Evolutionary conservation across 2,113 vertebrate genomes (phyloP), one percentile per base, ranked within the genome.

Genomic region (Scartelaos histophorus): DNA sequence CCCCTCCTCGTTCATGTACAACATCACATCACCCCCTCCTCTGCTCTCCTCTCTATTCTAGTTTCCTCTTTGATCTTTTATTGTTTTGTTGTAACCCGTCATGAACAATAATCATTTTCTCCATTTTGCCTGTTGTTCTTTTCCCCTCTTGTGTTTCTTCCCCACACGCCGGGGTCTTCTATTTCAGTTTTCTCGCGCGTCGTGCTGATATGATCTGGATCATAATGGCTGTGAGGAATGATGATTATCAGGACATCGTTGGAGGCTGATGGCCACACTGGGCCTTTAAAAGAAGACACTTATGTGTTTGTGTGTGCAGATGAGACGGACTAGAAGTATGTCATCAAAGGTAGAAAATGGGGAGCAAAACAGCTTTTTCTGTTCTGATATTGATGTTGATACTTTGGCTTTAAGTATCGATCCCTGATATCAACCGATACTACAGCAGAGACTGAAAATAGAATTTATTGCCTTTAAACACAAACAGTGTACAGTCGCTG

Each of bases 231-330:
- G 67, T 60, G 62, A 21, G 47, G 54, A 70, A 68, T 54, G 60
- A 82, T 71, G 58, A 72, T 77, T 79, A 87, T 85, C 74, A 67
- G 83, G 73, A 60, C 66, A 73, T 81, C 35, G 11, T 49, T 53
- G 54, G 69, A 75, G 67, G 80, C 85, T 85, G 87, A 88, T 84
- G 82, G 76, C 71, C 76, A 0, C 74, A 53, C 46, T 0, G 49
- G 65, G 72, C 43, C 69, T 74, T 68, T 76, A 81, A 43, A 54
- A 0, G 2, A 78, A 66, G 84, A 71, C 71, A 70, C 83, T 66
- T 13, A 24, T 13, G 68, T 74, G 77, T 84, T 38, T 86, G 67
- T 57, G 1, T 66, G 34, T 0, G 12, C 24, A 17, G 7, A n/a
- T 83, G 70, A 70, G 66, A 70, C 51, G 54, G 45, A 29, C 67